Conservation (phyloP, 2,797 vertebrate species). For the Buphagus erythrorhynchus region DNA sequence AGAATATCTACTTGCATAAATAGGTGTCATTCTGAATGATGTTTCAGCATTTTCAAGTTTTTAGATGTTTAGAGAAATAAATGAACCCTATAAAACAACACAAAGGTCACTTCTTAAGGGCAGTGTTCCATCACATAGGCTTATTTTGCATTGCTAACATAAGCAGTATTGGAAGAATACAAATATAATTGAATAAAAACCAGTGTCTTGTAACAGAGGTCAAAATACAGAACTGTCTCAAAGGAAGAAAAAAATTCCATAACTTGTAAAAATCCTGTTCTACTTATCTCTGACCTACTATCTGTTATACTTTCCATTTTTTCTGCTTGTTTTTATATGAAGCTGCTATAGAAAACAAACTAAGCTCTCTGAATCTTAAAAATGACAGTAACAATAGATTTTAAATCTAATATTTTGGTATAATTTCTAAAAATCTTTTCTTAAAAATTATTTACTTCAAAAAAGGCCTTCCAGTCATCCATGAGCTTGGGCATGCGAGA, state of each 20-base stretch:
- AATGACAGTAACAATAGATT: background rate
- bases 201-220: background rate
- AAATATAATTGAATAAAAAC: background rate
- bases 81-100: background rate
- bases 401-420: background rate
- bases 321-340: background rate
- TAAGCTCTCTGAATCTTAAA: background rate
- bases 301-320: background rate
- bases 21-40: background rate
- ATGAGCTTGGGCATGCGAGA: conserved; percentile 71
- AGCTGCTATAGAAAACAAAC: background rate
- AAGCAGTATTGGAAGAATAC: background rate
- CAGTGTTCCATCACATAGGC: background rate
- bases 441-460: conserved; percentile 75
- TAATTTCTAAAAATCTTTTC: background rate
- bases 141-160: background rate
- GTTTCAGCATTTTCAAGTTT: background rate
- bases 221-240: background rate
- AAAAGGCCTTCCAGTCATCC: conserved; percentile 85
- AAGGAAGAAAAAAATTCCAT: background rate
- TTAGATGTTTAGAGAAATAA: background rate
- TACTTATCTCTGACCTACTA: background rate
- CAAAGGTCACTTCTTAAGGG: background rate
- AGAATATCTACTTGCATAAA: background rate
- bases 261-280: background rate